Base-by-base conservation (phyloP, 2,888 invertebrate species). In the Xestoiulus laeticollis region DNA sequence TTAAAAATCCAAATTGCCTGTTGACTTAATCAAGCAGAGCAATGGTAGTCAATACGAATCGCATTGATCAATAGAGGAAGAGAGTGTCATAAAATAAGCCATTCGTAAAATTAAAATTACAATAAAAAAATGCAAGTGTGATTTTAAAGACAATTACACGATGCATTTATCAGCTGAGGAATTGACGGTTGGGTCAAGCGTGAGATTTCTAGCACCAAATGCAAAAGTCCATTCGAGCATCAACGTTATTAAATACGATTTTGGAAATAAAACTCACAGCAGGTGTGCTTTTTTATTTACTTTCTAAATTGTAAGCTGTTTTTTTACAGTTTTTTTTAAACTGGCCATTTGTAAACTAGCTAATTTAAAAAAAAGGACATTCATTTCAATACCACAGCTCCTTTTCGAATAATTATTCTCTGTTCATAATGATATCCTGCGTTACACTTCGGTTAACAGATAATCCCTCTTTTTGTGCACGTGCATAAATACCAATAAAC, bases 371-470 rank as follows among this genome's bases (percentile, higher is more conserved):
- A n/a, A n/a, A 68, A 26, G 26, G 68, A 26, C 68, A 68, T 68
- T 68, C 26, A 68, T 68, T 68, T 68, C 68, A 68, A 68, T 59
- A 59, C 59, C 59, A n/a, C 59, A 59, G 59, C 59, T 59, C 59
- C 59, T 59, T n/a, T 22, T 59, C 22, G 59, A 59, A 59, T 59
- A 59, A 59, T 4, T 59, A n/a, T 38, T 59, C 59, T 59, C n/a
- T 6, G 22, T 22, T n/a, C 59, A 59, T 59, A 59, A 59, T 68
- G 68, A 68, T 68, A 68, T 68, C 68, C 26, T 26, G 12, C 8
- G 68, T 68, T 68, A 26, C 68, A 68, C 68, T 68, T 68, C 26
- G 26, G 68, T 68, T 68, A 68, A 68, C 68, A 68, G 68, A 68
- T 68, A 68, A 68, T n/a, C 59, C 59, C 59, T 16, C 48, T 48